These are phyloP conservation scores for Drosophila jambulina DNA, from an alignment of 1,140 invertebrate species.

Conservation along the genomic window DNA sequence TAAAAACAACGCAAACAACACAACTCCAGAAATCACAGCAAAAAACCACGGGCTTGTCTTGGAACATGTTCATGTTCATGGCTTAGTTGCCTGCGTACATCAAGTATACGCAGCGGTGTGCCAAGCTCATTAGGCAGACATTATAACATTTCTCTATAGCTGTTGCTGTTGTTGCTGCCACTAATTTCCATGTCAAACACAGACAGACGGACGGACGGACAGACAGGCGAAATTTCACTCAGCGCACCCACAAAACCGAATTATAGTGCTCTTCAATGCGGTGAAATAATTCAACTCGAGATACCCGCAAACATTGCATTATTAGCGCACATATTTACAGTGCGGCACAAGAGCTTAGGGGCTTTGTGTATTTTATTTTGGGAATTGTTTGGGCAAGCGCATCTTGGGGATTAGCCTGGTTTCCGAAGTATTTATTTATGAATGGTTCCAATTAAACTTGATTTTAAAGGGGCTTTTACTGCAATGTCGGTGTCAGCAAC, in stretches of 20 bases:
- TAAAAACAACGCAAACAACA: slow-evolving; percentile 49
- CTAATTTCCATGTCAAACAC: slow-evolving; percentile 69
- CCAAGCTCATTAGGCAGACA: slow-evolving; percentile 72
- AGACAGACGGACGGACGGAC: slow-evolving; percentile 28
- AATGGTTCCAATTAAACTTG: slow-evolving; percentile 4
- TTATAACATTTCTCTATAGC: slow-evolving; percentile 52
- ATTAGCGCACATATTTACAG: slow-evolving; percentile 30
- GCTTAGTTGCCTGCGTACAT: slow-evolving; percentile 36
- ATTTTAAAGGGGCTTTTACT: neutral
- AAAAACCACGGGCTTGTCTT: slow-evolving; percentile 49
- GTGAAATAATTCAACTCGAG: slow-evolving; percentile 28
- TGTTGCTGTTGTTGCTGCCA: slow-evolving; percentile 20
- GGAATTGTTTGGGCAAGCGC: neutral
- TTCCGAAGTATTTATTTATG: neutral
- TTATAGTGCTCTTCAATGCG: slow-evolving; percentile 54
- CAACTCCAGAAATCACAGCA: slow-evolving; percentile 14
- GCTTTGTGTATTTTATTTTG: neutral
- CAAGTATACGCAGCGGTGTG: slow-evolving; percentile 64
- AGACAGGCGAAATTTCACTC: slow-evolving; percentile 61
- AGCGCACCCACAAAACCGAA: slow-evolving; percentile 48
- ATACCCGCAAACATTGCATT: slow-evolving; percentile 37
- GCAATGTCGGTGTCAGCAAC: too few relatives aligned
- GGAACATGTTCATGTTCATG: slow-evolving; percentile 50
- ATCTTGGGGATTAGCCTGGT: slow-evolving; percentile 12
- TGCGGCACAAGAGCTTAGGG: slow-evolving; percentile 3